phyloP scores from a whole-genome alignment of 1,140 invertebrate genomes.

The Aphis gossypii region DNA sequence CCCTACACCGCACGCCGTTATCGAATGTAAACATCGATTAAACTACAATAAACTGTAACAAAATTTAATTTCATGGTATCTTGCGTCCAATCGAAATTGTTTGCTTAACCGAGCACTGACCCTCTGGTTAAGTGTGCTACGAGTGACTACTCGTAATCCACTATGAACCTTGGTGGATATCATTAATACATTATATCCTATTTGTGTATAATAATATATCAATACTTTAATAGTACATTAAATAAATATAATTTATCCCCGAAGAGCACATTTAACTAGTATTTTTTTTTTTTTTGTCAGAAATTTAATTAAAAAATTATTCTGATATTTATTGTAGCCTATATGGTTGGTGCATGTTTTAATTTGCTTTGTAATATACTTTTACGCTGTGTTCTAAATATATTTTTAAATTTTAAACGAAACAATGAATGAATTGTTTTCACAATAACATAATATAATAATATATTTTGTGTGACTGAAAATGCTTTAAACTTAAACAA shows the following conservation, averaged over 20 bases:
- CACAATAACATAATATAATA: background rate
- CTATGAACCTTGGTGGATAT: background rate
- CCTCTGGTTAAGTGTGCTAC: background rate
- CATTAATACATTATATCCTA: background rate
- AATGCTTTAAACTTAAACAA: too few species aligned
- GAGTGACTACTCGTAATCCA: background rate
- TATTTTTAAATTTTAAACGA: background rate
- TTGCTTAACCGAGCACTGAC: background rate
- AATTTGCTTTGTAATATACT: too few species aligned
- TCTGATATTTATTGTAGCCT: too few species aligned
- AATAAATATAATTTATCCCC: background rate
- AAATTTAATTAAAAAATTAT: background rate
- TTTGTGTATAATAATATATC: background rate
- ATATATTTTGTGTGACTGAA: background rate
- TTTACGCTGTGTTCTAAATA: background rate
- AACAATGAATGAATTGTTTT: background rate
- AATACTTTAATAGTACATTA: background rate
- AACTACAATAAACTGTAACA: background rate
- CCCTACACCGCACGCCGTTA: background rate
- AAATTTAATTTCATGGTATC: slow-evolving; percentile 19
- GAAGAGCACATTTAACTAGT: background rate
- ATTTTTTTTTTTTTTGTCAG: background rate
- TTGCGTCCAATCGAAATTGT: background rate
- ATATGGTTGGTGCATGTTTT: too few species aligned
- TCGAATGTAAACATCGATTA: slow-evolving; percentile 5